Percentiles rank a stretch among this genome's conserved stretches.
These are phyloP conservation scores for Panzeria rudis DNA, from an alignment of 2,888 invertebrate species.

Conservation along the genomic window DNA sequence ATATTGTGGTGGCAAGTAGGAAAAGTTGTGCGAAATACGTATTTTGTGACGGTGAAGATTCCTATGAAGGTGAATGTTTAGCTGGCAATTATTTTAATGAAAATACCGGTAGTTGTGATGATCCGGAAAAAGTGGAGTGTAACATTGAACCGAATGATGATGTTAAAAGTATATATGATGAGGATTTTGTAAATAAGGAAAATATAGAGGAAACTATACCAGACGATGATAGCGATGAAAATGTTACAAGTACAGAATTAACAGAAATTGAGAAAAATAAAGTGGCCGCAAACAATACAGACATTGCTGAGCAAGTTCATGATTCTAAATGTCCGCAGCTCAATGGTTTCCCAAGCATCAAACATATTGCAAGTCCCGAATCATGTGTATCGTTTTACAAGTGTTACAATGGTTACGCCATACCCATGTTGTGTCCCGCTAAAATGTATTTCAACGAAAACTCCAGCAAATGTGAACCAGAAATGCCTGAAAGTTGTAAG, in stretches of 20 bases:
- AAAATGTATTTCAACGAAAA: constrained; percentile 75
- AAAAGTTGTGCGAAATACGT: constrained; percentile 77
- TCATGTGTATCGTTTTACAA: constrained; percentile 77
- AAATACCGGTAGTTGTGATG: constrained; percentile 74
- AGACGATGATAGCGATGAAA: background rate
- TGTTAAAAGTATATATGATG: constrained; percentile 58
- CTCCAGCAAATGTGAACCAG: constrained; percentile 74
- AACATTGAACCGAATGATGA: constrained; percentile 50
- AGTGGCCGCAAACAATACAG: constrained; percentile 2
- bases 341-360: constrained; percentile 67
- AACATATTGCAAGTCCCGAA: constrained; percentile 75
- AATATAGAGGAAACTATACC: background rate
- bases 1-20: constrained; percentile 74
- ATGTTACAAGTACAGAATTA: background rate
- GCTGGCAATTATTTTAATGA: constrained; percentile 75
- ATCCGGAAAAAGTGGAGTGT: constrained; percentile 69
- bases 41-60: constrained; percentile 76
- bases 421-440: constrained; percentile 76
- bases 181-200: constrained; percentile 1
- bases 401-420: constrained; percentile 77
- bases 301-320: background rate
- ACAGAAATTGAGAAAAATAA: background rate
- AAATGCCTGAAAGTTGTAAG: constrained; percentile 73
- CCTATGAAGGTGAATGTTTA: constrained; percentile 77
- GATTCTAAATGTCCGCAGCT: constrained; percentile 70